A percentile compares a stretch with the other conserved stretches of the same genome.
Conservation (phyloP, 2,113 vertebrate species). For the Odontophorus gujanensis region DNA sequence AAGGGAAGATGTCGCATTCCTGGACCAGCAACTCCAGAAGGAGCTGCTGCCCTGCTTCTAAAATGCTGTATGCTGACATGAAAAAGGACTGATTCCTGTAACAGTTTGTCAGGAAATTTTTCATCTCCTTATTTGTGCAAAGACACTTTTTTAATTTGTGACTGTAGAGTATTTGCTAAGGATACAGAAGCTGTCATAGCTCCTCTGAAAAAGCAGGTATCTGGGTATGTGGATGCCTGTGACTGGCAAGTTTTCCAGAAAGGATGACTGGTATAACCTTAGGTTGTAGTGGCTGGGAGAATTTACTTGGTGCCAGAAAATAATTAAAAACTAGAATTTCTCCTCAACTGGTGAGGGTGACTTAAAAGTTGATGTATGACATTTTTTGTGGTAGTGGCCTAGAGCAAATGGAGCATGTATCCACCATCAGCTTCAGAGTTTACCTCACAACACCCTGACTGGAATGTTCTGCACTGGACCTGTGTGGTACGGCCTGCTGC, state of each 20-base stretch:
- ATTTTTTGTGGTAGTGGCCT: background rate
- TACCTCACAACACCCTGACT: background rate
- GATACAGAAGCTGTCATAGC: background rate
- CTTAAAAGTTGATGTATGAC: background rate
- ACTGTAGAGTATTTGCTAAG: background rate
- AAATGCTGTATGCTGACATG: background rate
- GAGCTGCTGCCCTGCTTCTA: background rate
- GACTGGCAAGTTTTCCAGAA: background rate
- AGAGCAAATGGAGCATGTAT: background rate
- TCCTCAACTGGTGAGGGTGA: background rate
- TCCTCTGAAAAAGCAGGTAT: background rate
- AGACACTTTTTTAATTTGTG: background rate
- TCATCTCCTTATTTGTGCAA: background rate
- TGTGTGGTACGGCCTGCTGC: background rate
- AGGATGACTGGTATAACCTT: background rate
- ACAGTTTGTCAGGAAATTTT: background rate
- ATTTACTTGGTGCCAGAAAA: background rate
- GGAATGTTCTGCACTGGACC: background rate
- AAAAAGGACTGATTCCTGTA: background rate
- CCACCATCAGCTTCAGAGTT: background rate
- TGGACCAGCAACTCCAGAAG: background rate
- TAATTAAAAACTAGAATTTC: background rate
- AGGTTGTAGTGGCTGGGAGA: background rate
- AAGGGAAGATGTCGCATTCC: background rate
- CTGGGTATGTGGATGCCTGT: background rate